A percentile compares a stretch with the other conserved stretches of the same genome.
These are phyloP conservation scores for Martes flavigula DNA, from an alignment of 2,797 vertebrate species.

Conservation along the genomic window DNA sequence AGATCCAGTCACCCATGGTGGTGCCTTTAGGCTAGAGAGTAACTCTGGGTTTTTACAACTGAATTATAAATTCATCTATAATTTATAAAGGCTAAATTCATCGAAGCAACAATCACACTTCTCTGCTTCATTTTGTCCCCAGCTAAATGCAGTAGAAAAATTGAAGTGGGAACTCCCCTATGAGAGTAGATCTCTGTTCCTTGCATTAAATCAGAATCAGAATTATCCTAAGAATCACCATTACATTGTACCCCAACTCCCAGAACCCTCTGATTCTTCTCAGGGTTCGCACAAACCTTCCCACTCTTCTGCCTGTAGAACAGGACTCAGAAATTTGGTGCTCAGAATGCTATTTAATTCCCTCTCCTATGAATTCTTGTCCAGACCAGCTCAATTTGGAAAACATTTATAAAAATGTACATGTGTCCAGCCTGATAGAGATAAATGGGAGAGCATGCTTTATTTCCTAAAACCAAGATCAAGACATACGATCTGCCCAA, in stretches of 20 bases:
- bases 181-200: not conserved
- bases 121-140: not conserved
- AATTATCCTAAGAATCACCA: not conserved
- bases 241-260: fast-evolving
- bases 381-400: not conserved
- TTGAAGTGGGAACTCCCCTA: not conserved
- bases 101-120: not conserved
- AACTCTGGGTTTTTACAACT: not conserved
- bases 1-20: not conserved
- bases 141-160: not conserved
- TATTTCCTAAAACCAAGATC: not conserved
- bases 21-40: not conserved
- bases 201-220: not conserved
- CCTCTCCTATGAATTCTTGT: conserved; percentile 28
- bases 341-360: not conserved
- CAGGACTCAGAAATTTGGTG: not conserved
- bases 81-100: not conserved
- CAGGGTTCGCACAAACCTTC: no score
- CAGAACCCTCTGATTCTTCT: not conserved
- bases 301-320: not conserved
- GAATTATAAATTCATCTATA: not conserved
- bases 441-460: not conserved
- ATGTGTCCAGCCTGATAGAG: not conserved
- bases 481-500: not conserved
- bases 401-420: not conserved